Percentiles rank a stretch among this genome's conserved stretches.
phyloP scores from a whole-genome alignment of 2,797 vertebrate species.

The Morus bassanus region DNA sequence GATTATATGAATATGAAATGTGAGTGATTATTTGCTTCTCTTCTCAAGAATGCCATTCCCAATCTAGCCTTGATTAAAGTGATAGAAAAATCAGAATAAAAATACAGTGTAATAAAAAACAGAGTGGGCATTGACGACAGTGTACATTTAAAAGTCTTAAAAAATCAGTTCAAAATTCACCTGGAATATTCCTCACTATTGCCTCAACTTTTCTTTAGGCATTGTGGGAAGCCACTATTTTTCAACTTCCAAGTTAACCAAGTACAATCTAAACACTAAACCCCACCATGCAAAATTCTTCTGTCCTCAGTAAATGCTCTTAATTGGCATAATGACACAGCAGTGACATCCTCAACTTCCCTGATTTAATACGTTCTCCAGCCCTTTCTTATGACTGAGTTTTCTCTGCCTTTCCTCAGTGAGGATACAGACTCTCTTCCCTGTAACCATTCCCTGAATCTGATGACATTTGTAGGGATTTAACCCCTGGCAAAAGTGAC shows the following conservation, averaged over 20 bases:
- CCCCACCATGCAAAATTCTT: background rate
- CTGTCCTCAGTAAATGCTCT: background rate
- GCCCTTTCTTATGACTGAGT: background rate
- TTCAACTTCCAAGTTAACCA: background rate
- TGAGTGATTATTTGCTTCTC: background rate
- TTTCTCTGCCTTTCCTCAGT: background rate
- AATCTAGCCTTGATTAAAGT: background rate
- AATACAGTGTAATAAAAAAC: slow-evolving; percentile 11
- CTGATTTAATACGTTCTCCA: background rate
- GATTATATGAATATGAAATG: background rate
- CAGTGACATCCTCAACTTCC: background rate
- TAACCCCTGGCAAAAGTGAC: background rate
- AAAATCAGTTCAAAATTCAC: background rate
- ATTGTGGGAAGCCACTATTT: background rate
- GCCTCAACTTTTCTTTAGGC: background rate
- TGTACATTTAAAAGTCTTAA: background rate
- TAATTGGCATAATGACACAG: background rate
- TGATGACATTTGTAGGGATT: background rate
- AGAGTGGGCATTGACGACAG: background rate
- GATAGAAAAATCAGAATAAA: background rate
- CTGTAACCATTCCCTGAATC: background rate
- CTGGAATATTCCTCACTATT: background rate
- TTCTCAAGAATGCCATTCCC: background rate
- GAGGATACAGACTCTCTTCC: background rate
- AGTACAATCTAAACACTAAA: background rate